Evolutionary conservation across 2,113 vertebrate genomes (phyloP).

Genomic region (Leptocoma aspasia): DNA sequence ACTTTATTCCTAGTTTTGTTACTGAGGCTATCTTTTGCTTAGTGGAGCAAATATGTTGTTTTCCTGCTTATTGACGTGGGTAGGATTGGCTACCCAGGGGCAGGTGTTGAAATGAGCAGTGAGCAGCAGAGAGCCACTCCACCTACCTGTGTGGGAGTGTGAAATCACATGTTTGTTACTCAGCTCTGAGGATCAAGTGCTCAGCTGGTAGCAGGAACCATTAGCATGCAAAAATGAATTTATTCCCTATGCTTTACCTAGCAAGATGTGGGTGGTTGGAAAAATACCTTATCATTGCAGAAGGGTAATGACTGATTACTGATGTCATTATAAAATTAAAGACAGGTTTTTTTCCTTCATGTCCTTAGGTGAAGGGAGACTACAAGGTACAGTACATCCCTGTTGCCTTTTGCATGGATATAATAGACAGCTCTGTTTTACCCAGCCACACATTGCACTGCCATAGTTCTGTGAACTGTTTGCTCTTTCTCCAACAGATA

Average conservation of each 20-base stretch:
- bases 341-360: accelerated
- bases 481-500: not conserved
- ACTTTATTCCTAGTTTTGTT: not conserved
- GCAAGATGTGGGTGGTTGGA: not conserved
- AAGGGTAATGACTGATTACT: not conserved
- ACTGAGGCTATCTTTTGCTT: not conserved
- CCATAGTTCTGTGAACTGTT: not conserved
- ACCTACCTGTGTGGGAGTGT: not conserved
- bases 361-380: not conserved
- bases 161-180: not conserved
- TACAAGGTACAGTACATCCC: not conserved
- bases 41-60: not conserved
- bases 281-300: not conserved
- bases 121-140: not conserved
- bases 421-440: not conserved
- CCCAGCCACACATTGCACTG: not conserved
- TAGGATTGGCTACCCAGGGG: not conserved
- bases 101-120: not conserved
- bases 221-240: not conserved
- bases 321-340: not conserved
- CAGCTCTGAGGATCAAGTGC: not conserved
- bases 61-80: not conserved
- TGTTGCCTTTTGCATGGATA: not conserved
- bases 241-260: not conserved
- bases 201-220: not conserved